Conservation (phyloP, 2,797 vertebrate species). For the Coracias cyanogaster region DNA sequence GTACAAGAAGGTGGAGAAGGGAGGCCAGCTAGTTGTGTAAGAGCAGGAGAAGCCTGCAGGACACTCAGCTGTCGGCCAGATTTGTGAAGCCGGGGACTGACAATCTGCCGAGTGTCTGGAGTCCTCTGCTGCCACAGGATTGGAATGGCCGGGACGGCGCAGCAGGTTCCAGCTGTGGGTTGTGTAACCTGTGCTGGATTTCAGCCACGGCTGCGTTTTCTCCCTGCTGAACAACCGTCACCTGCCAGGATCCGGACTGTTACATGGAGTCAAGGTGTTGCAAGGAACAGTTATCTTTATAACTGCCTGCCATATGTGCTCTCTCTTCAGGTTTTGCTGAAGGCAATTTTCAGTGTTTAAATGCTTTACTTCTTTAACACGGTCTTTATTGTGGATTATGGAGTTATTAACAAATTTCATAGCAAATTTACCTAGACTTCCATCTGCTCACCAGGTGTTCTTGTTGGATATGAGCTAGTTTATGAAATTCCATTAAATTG, state of each 20-base stretch:
- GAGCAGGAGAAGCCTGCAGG: neutral
- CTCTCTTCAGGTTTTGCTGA: neutral
- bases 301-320: neutral
- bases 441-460: neutral
- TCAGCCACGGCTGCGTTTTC: neutral
- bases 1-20: neutral
- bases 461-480: neutral
- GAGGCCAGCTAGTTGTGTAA: neutral
- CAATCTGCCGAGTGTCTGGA: neutral
- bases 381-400: neutral
- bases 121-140: neutral
- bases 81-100: neutral
- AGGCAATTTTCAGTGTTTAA: neutral
- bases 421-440: neutral
- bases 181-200: neutral
- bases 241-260: neutral
- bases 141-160: neutral
- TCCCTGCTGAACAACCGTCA: neutral
- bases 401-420: neutral
- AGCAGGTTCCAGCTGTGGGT: neutral
- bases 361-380: neutral
- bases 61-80: neutral
- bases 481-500: neutral
- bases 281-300: neutral
- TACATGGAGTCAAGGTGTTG: neutral